Conservation (phyloP, 37 sponge, comb jelly and placozoan genomes). For the Theonella swinhoei region DNA sequence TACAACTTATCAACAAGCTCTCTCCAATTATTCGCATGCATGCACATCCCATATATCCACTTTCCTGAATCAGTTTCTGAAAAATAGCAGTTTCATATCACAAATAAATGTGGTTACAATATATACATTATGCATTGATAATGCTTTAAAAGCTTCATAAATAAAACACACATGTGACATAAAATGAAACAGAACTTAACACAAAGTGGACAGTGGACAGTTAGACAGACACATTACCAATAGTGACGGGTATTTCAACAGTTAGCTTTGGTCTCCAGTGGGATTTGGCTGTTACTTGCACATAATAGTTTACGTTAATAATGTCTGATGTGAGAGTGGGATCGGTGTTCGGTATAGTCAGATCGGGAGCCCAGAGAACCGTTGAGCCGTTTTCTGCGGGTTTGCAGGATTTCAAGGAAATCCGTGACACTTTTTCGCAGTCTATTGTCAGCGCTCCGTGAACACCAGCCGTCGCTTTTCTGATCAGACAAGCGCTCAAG, state of each 20-base stretch:
- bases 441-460: not conserved
- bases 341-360: not conserved
- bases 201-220: not conserved
- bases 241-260: not conserved
- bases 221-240: not conserved
- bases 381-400: not conserved
- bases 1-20: too few relatives aligned
- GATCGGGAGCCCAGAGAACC: not conserved
- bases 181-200: not conserved
- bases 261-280: not conserved
- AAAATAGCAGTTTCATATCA: too few relatives aligned
- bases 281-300: not conserved
- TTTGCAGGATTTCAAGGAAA: not conserved
- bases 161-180: too few relatives aligned
- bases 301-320: not conserved
- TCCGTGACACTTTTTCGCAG: not conserved
- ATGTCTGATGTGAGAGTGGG: not conserved
- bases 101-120: too few relatives aligned
- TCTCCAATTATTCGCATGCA: too few relatives aligned
- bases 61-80: too few relatives aligned
- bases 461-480: not conserved
- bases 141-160: too few relatives aligned
- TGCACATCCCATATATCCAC: too few relatives aligned
- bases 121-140: too few relatives aligned
- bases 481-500: not conserved